Percentiles rank a stretch among this genome's conserved stretches.
Evolutionary conservation across 1,140 invertebrate genomes (phyloP).

Genomic region (Plutomurus gul): DNA sequence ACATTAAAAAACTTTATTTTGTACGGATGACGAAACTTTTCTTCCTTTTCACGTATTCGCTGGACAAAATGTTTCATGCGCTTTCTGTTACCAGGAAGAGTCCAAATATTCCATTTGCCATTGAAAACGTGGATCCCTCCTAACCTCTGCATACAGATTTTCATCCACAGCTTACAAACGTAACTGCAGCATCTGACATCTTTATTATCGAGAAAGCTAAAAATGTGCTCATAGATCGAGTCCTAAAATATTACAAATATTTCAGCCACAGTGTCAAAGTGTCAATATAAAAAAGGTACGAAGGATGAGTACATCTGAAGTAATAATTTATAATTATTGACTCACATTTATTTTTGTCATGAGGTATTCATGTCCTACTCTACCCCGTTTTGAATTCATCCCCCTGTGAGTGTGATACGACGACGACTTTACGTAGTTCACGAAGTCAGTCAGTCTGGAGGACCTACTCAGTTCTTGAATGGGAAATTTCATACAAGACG

Average conservation of each 20-base stretch:
- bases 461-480: background rate
- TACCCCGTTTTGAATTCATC: background rate
- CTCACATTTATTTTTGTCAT: background rate
- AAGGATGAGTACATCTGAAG: background rate
- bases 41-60: background rate
- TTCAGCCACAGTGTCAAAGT: no score
- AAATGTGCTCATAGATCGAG: background rate
- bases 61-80: background rate
- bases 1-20: background rate
- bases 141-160: background rate
- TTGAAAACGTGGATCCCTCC: background rate
- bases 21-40: background rate
- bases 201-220: background rate
- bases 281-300: no score
- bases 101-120: background rate
- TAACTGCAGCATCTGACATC: background rate
- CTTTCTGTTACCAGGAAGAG: background rate
- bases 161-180: slow-evolving; percentile 8
- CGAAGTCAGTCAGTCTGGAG: background rate
- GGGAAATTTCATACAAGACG: background rate
- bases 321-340: background rate
- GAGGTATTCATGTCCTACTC: background rate
- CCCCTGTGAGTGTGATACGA: background rate
- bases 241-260: no score
- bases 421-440: background rate